Conservation (phyloP, 2,113 vertebrate genomes). For the human region DNA sequence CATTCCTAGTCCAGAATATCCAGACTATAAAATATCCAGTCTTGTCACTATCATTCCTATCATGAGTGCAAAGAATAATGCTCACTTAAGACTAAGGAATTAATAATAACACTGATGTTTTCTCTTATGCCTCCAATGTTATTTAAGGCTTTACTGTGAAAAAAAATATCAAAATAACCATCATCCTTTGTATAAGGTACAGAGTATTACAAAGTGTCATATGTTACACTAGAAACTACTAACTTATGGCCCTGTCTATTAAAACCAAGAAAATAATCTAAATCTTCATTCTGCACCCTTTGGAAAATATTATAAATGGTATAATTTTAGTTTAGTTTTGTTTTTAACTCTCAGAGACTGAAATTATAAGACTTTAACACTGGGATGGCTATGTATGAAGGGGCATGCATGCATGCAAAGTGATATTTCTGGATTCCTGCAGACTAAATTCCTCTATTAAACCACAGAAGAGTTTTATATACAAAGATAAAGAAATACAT, state of each 20-base stretch:
- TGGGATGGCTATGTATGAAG: neutral
- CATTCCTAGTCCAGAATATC: neutral
- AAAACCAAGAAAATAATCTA: slow-evolving; percentile 34
- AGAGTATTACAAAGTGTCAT: neutral
- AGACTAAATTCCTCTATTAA: slow-evolving; percentile 34
- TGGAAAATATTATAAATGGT: neutral
- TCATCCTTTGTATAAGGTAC: neutral
- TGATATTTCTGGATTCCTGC: slow-evolving; percentile 26
- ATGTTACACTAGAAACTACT: neutral
- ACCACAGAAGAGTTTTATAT: neutral
- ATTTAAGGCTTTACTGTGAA: neutral
- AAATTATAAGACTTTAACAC: neutral
- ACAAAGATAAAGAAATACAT: slow-evolving; percentile 16
- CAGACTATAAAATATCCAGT: neutral
- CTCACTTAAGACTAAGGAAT: neutral
- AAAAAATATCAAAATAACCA: slow-evolving; percentile 37
- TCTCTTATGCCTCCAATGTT: slow-evolving; percentile 25
- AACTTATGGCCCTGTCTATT: neutral
- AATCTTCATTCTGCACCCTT: neutral
- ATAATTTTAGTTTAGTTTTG: neutral
- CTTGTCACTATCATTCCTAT: neutral
- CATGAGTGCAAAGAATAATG: neutral
- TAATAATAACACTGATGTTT: neutral
- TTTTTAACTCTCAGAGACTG: neutral
- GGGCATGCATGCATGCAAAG: slow-evolving; percentile 13